Evolutionary conservation across 2,113 vertebrate species (phyloP).

Genomic region (Mesitornis unicolor): DNA sequence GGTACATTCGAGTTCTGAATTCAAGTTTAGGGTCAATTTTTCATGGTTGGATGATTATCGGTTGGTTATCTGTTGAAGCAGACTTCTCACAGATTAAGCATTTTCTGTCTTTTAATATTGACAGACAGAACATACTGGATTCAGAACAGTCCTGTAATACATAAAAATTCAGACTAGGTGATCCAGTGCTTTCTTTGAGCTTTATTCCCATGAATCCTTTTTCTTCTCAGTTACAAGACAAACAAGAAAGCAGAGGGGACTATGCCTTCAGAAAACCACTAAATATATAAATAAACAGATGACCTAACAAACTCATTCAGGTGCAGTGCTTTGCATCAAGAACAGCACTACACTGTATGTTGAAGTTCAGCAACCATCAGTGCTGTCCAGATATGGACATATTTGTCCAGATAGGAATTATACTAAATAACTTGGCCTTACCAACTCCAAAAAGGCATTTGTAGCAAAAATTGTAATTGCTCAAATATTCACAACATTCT

Average conservation of each 20-base stretch:
- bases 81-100: neutral
- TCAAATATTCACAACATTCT: neutral
- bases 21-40: neutral
- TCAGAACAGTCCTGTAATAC: neutral
- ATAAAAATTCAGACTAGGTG: neutral
- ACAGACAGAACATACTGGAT: neutral
- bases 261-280: neutral
- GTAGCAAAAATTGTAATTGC: neutral
- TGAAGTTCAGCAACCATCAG: neutral
- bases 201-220: neutral
- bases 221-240: neutral
- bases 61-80: neutral
- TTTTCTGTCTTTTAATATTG: neutral
- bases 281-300: neutral
- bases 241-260: neutral
- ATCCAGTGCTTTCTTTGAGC: neutral
- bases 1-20: neutral
- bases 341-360: neutral
- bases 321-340: neutral
- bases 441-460: neutral
- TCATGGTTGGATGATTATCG: neutral
- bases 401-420: neutral
- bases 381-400: neutral
- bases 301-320: neutral
- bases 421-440: neutral